These are phyloP conservation scores for Salvelinus fontinalis DNA, from an alignment of 2,113 vertebrate species.

Conservation along the genomic window DNA sequence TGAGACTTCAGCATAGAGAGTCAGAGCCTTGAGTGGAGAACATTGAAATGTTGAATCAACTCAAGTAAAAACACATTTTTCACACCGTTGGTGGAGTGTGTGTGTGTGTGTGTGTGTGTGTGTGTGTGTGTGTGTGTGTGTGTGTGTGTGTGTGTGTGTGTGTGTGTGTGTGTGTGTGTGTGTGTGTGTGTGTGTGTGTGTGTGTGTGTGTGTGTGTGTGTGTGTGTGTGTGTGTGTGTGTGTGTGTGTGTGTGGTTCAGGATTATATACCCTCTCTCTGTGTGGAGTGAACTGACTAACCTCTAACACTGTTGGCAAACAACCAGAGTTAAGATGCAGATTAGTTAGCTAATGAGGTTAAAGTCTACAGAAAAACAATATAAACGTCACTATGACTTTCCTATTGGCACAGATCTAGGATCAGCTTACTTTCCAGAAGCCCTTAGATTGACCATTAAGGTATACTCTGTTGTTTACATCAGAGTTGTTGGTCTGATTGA, in stretches of 20 bases:
- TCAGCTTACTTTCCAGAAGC: too few relatives aligned
- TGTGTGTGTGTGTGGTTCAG: background rate
- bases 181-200: background rate
- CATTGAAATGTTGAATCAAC: conserved; percentile 4
- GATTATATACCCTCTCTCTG: conserved; percentile 11
- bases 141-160: too few relatives aligned
- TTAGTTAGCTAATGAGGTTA: conserved; percentile 15
- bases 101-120: background rate
- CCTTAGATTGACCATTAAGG: too few relatives aligned
- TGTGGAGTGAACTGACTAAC: conserved; percentile 34
- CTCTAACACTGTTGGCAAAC: conserved; percentile 45
- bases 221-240: too few relatives aligned
- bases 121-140: too few relatives aligned
- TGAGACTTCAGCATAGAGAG: background rate
- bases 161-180: too few relatives aligned
- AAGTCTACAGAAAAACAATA: conserved; percentile 8
- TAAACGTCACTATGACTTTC: background rate
- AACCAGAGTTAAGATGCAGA: conserved; percentile 26
- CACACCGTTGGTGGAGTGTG: conserved; percentile 7
- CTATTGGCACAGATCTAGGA: too few relatives aligned
- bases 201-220: background rate
- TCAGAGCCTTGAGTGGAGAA: background rate
- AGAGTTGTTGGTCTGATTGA: too few relatives aligned
- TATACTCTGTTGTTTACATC: too few relatives aligned
- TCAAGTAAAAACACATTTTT: conserved; percentile 31